Evolutionary conservation across 2,113 vertebrate species (phyloP).

Genomic region (Oreochromis aureus): DNA sequence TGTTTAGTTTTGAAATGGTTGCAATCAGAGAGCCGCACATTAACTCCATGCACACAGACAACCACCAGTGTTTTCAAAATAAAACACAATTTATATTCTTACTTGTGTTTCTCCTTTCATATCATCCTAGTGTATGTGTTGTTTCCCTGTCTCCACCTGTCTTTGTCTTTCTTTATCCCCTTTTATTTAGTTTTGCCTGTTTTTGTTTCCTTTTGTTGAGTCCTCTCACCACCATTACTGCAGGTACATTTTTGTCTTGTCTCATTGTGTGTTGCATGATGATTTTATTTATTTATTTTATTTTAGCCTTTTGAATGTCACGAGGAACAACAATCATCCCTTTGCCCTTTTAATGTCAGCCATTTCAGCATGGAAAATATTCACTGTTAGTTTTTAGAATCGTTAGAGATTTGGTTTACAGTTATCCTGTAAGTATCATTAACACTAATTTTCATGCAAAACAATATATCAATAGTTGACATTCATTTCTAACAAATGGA

Average conservation of each 20-base stretch:
- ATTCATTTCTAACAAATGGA: background rate
- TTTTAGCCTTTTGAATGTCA: background rate
- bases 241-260: background rate
- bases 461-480: background rate
- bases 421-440: background rate
- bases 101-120: background rate
- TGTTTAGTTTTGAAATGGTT: background rate
- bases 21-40: background rate
- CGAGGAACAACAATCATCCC: background rate
- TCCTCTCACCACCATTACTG: background rate
- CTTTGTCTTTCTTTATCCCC: background rate
- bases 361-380: background rate
- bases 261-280: background rate
- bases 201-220: background rate
- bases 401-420: background rate
- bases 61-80: background rate
- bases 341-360: background rate
- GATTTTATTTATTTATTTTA: background rate
- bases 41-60: background rate
- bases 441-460: background rate
- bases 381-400: background rate
- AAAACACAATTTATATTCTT: background rate
- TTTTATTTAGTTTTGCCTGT: background rate
- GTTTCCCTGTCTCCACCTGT: background rate
- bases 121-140: fast-evolving